phyloP scores from a whole-genome alignment of 2,888 invertebrate genomes.

The Platycheirus rosarum region DNA sequence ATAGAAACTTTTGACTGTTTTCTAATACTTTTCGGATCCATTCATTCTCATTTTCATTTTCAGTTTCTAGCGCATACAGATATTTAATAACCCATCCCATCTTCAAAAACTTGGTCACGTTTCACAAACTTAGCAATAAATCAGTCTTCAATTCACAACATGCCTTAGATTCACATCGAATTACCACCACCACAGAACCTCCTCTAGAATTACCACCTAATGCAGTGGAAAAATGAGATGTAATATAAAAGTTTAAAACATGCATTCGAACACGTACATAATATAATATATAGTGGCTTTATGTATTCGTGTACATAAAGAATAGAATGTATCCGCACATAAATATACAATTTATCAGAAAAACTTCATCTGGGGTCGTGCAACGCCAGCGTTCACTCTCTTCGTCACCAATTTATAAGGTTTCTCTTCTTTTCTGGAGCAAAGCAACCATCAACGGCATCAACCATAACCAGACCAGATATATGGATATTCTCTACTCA shows the following conservation, averaged over 20 bases:
- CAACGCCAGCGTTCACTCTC: constrained; percentile 11
- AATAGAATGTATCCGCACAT: not conserved
- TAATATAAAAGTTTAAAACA: constrained; percentile 37
- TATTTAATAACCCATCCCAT: constrained; percentile 15
- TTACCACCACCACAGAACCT: constrained; percentile 19
- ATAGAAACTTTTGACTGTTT: too few species aligned
- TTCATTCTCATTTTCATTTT: too few species aligned
- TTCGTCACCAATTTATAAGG: constrained; percentile 54
- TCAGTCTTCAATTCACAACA: constrained; percentile 37
- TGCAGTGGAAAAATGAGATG: constrained; percentile 57
- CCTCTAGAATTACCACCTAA: constrained; percentile 49
- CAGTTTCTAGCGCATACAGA: not conserved
- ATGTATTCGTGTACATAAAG: not conserved
- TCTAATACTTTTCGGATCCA: too few species aligned
- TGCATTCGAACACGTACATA: constrained; percentile 16
- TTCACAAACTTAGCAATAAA: constrained; percentile 35
- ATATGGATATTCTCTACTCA: constrained; percentile 12
- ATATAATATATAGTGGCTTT: not conserved
- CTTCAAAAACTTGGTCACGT: constrained; percentile 19
- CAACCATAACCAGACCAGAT: too few species aligned
- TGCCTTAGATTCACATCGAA: constrained; percentile 42
- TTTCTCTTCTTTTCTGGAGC: constrained; percentile 22
- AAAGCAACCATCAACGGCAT: too few species aligned
- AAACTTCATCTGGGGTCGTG: constrained; percentile 55
- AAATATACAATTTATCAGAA: constrained; percentile 26